These are phyloP conservation scores for Elegia similella DNA, from an alignment of 2,888 invertebrate species.

Conservation along the genomic window DNA sequence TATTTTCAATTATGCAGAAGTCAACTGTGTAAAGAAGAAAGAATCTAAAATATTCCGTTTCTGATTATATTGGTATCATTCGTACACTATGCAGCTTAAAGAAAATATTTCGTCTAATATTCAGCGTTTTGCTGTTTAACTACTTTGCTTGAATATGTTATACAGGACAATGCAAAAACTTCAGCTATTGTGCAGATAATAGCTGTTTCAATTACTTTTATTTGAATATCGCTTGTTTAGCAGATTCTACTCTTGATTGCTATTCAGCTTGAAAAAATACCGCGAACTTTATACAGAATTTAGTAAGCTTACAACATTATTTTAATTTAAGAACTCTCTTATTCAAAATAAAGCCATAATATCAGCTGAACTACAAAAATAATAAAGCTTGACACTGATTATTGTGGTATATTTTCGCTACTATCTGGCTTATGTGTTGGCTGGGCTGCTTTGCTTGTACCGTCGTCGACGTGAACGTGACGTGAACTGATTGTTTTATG, in stretches of 20 bases:
- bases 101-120: slow-evolving; percentile 13
- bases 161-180: slow-evolving; percentile 14
- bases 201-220: slow-evolving; percentile 14
- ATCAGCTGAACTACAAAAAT: slow-evolving; percentile 13
- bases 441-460: too few species aligned
- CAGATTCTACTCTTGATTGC: slow-evolving; percentile 10
- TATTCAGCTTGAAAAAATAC: slow-evolving; percentile 12
- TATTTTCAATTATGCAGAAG: slow-evolving; percentile 12
- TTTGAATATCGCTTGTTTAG: slow-evolving; percentile 15
- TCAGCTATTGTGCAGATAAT: slow-evolving; percentile 5
- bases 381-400: slow-evolving; percentile 13
- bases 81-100: slow-evolving; percentile 3
- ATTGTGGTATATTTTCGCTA: slow-evolving; percentile 14
- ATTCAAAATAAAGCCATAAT: slow-evolving; percentile 15
- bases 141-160: slow-evolving; percentile 8
- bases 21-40: slow-evolving; percentile 6
- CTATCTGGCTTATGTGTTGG: slow-evolving; percentile 15
- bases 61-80: background rate
- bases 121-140: slow-evolving; percentile 8
- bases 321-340: slow-evolving; percentile 14
- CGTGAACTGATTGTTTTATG: too few species aligned
- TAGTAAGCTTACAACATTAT: slow-evolving; percentile 14
- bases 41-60: slow-evolving; percentile 8
- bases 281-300: slow-evolving; percentile 13
- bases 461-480: too few species aligned